Evolutionary conservation across 2,113 vertebrate species (phyloP), one percentile per base, ranked within the genome.

Genomic region (Chelonoidis abingdonii): DNA sequence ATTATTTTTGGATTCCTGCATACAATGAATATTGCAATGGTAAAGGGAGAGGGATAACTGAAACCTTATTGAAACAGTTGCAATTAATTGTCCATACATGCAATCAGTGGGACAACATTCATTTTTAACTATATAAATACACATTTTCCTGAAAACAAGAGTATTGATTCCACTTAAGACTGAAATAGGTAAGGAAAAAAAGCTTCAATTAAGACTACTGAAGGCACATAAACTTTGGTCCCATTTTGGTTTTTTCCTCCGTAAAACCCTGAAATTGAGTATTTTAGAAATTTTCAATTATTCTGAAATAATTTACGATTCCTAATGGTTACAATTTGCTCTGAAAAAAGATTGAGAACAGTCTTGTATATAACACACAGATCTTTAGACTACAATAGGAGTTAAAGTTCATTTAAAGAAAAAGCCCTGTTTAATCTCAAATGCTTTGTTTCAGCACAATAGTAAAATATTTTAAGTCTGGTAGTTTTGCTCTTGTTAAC

Each of bases 181-280:
- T 96, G 85, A 89, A 98, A 96, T 29, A 98, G 80, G 92, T 97
- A 98, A 44, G 83, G 83, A 97, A 97, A 96, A 95, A 96, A 89
- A 78, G 3, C 56, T 79, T 94, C 94, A 96, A 94, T 93, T 90
- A 97, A 95, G 96, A 98, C 96, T 97, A 98, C 84, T 96, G 91
- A 99, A 99, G 99, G 99, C 98, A 99, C 98, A 98, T 98, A 97
- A 98, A 98, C 98, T 99, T 99, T 99, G 98, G 98, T 99, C 98
- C 98, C 97, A 81, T 98, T 98, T 98, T 98, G 89, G 88, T 95
- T 98, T 97, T 85, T 93, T 89, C 94, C 91, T 95, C 89, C 96
- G 97, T 89, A 97, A 98, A 98, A 91, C 53, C 69, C 92, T 95
- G 81, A 85, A 96, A 95, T 97, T 90, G 95, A 97, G 92, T 84